A percentile compares a stretch with the other conserved stretches of the same genome.
Conservation (phyloP, 1,140 invertebrate species). For the Samia ricini region DNA sequence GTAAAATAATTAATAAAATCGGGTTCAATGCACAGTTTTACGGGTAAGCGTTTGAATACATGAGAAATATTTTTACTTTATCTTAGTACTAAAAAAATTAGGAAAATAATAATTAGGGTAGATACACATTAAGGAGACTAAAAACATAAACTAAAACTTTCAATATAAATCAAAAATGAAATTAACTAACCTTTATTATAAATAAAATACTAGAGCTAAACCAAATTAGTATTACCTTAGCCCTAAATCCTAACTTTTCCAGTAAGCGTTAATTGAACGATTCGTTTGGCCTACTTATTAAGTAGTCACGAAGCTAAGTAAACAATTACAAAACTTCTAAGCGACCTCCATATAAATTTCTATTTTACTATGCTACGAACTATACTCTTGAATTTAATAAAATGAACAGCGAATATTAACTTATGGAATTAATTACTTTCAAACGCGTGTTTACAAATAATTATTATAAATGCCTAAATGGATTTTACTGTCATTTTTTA, state of each 20-base stretch:
- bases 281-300: background rate
- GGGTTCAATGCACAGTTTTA: too few relatives aligned
- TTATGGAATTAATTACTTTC: background rate
- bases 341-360: background rate
- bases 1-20: too few relatives aligned
- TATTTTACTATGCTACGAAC: background rate
- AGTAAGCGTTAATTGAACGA: background rate
- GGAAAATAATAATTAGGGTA: too few relatives aligned
- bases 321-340: background rate
- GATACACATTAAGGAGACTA: too few relatives aligned
- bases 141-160: too few relatives aligned
- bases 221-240: background rate
- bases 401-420: background rate
- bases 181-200: background rate
- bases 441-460: background rate
- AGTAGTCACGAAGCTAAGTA: background rate
- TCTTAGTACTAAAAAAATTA: too few relatives aligned
- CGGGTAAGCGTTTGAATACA: too few relatives aligned
- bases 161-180: too few relatives aligned
- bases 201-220: background rate
- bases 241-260: background rate
- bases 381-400: background rate
- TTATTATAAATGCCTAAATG: too few relatives aligned
- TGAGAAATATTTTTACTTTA: too few relatives aligned
- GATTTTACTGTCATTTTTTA: too few relatives aligned